Evolutionary conservation across 1,140 invertebrate genomes (phyloP), one percentile per base, ranked within the genome.

Genomic region (Drosophila eugracilis): DNA sequence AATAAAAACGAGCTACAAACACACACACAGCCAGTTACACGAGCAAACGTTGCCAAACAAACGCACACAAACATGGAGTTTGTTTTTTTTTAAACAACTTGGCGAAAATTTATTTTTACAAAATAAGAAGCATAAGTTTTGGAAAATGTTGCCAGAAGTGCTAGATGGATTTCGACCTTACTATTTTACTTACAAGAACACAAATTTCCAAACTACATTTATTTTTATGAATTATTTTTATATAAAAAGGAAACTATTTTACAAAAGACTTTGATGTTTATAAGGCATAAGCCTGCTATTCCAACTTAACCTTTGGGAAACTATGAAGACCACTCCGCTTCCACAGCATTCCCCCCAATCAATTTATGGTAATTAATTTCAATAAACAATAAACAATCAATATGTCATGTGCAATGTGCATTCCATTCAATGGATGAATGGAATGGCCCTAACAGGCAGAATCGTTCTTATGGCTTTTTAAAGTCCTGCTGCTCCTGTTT

Each of bases 351-450:
- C 21, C 57, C 57, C 36, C 60, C 79, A 83, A 83, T 84, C 65
- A 84, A 73, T 80, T 85, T 84, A 85, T 84, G 80, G 80, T 84
- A 84, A 84, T 84, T 81, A 76, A 77, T 81, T 72, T 67, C 76
- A 75, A 85, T 85, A 78, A 79, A 75, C 76, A 78, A 78, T 74
- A 75, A 81, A 84, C 79, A 78, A 84, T 83, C 78, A 74, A 83
- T 75, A 76, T 81, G 79, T 75, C 79, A 85, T 63, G 54, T 78
- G 79, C 79, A 84, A 55, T 42, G 58, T 39, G 66, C 66, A 9
- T 21, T 58, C 21, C 22, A 39, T 70, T 55, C 26, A 34, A 59
- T 32, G 21, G 48, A 24, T 45, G 26, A 15, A 36, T 19, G 22
- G n/a, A n/a, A n/a, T 19, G 37, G 50, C 21, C 24, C 14, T 19